These are phyloP conservation scores for Morpho helenor DNA, from an alignment of 2,888 invertebrate species.

Conservation along the genomic window DNA sequence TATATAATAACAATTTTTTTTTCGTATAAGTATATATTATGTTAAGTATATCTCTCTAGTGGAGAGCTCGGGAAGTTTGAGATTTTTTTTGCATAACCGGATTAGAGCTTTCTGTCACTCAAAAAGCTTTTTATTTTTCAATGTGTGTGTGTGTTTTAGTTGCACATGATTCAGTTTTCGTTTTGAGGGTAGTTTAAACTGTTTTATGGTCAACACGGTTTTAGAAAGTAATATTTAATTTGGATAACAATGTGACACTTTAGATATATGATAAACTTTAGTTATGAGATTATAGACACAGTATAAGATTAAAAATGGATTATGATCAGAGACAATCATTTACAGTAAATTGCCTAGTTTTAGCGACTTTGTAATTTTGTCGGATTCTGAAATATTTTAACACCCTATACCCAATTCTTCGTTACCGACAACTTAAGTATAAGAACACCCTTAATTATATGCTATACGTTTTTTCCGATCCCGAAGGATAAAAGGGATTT, in stretches of 20 bases:
- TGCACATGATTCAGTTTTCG: constrained; percentile 40
- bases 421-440: too few species aligned
- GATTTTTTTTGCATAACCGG: constrained; percentile 47
- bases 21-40: constrained; percentile 34
- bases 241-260: neutral
- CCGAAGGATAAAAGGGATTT: too few species aligned
- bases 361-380: too few species aligned
- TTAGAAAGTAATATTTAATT: neutral
- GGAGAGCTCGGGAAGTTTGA: constrained; percentile 77
- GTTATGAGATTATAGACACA: constrained; percentile 9
- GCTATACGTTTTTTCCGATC: too few species aligned
- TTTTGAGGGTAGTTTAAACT: constrained; percentile 5
- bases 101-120: constrained; percentile 66
- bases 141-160: constrained; percentile 33
- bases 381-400: too few species aligned
- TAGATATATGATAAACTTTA: neutral
- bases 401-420: too few species aligned
- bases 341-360: too few species aligned
- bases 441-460: too few species aligned
- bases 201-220: constrained; percentile 8
- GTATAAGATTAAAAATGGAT: neutral
- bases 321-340: too few species aligned
- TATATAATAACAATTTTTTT: constrained; percentile 38
- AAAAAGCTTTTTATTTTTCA: constrained; percentile 28
- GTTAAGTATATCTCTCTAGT: constrained; percentile 65